Percentiles rank a stretch among this genome's conserved stretches.
Evolutionary conservation across 2,113 vertebrate genomes (phyloP).

Genomic region (Sminthopsis crassicaudata): DNA sequence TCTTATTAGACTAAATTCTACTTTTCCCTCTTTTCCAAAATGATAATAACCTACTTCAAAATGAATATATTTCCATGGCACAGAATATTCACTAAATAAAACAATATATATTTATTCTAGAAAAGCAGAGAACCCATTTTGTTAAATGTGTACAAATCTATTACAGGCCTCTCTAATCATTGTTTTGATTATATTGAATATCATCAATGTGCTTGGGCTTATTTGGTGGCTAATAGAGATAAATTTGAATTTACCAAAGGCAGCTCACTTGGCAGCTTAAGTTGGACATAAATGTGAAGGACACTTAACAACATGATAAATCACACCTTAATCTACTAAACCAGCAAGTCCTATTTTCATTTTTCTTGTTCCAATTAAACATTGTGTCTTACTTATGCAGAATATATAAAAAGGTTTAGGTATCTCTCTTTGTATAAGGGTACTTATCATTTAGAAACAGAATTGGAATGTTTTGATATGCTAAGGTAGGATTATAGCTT

Average conservation of each 20-base stretch:
- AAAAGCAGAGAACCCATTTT: not conserved
- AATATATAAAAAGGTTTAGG: constrained; percentile 26
- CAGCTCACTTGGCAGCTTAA: not conserved
- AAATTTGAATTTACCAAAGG: not conserved
- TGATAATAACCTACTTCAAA: not conserved
- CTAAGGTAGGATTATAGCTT: constrained; percentile 66
- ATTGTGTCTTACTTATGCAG: constrained; percentile 36
- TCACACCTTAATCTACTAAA: constrained; percentile 55
- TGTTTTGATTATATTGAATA: not conserved
- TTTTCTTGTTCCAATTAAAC: constrained; percentile 55
- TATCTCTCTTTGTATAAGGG: constrained; percentile 20
- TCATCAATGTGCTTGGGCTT: not conserved
- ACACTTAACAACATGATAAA: constrained; percentile 46
- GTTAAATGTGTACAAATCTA: constrained; percentile 8
- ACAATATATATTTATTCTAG: not conserved
- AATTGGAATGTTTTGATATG: constrained; percentile 58
- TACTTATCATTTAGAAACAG: constrained; percentile 70
- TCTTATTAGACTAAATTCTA: not conserved
- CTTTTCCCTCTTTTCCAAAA: not conserved
- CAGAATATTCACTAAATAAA: not conserved
- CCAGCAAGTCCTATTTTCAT: not conserved
- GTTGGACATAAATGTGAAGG: constrained; percentile 3
- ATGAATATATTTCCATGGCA: not conserved
- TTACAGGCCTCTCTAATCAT: not conserved
- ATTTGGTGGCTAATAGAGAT: not conserved